Base-by-base conservation (phyloP, 2,888 invertebrate species). In the Mesochorus sp. region DNA sequence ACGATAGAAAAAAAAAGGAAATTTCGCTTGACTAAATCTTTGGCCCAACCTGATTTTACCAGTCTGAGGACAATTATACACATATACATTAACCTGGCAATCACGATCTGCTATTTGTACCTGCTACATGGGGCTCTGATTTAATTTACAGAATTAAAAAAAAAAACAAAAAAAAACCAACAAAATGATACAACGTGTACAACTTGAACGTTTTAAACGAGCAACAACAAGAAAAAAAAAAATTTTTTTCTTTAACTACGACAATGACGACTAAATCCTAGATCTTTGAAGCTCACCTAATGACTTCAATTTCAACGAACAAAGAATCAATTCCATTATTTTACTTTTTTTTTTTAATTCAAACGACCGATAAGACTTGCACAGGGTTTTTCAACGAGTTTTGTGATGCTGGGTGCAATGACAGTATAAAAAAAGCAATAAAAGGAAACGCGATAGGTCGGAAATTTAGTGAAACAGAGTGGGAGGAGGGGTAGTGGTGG, bases 361-460 rank as follows among this genome's bases (percentile, higher is more conserved):
- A 28, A 31, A 34, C 8, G 31, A 55, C 21, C 53, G 10, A 53
- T 44, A 55, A 24, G 42, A 12, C 34, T 21, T 42, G n/a, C n/a
- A n/a, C 49, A 49, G 21, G 31, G 57, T 34, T 47, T 39, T 70
- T 49, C 17, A 59, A n/a, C 39, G 34, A 28, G 49, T 37, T 31
- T 68, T 10, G 10, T 44, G 55, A 12, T 24, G 34, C 34, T 34
- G 44, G 31, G 47, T 8, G 31, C 14, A 66, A 66, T 42, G 64
- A 71, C 51, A 10, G 57, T 72, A 61, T 37, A 51, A 70, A 74
- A 79, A 70, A 68, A 47, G n/a, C n/a, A 39, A 49, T 44, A 39
- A 39, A 39, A 17, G 17, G 17, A 34, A 17, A 37, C 55, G 34
- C 68, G 59, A 55, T 59, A 47, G 51, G 19, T 49, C 64, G 28